phyloP scores from a whole-genome alignment of 2,797 vertebrate species.

The Champsocephalus gunnari region DNA sequence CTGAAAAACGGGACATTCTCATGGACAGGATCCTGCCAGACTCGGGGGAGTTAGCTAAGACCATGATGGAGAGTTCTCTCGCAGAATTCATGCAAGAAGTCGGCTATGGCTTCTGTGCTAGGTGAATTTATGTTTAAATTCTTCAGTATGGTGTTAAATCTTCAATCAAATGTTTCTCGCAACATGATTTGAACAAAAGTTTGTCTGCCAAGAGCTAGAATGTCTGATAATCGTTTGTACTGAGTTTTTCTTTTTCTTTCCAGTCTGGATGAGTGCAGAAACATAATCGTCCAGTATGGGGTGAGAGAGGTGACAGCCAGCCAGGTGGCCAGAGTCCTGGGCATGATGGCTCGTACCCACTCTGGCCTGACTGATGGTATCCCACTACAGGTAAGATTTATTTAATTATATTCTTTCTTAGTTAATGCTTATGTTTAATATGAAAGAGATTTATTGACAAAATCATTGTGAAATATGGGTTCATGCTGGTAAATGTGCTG shows the following conservation, averaged over 20 bases:
- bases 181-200: background rate
- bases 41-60: conserved; percentile 99
- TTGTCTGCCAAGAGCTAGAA: too few relatives aligned
- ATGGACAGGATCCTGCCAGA: conserved; percentile 99
- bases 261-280: conserved; percentile 99
- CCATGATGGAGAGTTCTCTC: conserved; percentile 99
- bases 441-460: background rate
- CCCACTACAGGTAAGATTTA: conserved; percentile 89
- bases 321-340: conserved; percentile 97
- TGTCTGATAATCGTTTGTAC: background rate
- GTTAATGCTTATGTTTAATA: background rate
- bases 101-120: conserved; percentile 98
- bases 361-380: conserved; percentile 97
- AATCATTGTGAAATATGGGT: background rate
- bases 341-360: conserved; percentile 99
- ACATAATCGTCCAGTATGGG: conserved; percentile 97
- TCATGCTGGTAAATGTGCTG: background rate
- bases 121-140: conserved; percentile 76
- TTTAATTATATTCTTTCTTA: background rate
- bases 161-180: background rate
- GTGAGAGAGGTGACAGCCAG: conserved; percentile 97
- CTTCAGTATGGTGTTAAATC: too few relatives aligned
- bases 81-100: conserved; percentile 99
- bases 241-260: conserved; percentile 1
- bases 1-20: conserved; percentile 99